Base-by-base conservation (phyloP, 2,797 vertebrate genomes). In the Phrynocephalus guinanensis region DNA sequence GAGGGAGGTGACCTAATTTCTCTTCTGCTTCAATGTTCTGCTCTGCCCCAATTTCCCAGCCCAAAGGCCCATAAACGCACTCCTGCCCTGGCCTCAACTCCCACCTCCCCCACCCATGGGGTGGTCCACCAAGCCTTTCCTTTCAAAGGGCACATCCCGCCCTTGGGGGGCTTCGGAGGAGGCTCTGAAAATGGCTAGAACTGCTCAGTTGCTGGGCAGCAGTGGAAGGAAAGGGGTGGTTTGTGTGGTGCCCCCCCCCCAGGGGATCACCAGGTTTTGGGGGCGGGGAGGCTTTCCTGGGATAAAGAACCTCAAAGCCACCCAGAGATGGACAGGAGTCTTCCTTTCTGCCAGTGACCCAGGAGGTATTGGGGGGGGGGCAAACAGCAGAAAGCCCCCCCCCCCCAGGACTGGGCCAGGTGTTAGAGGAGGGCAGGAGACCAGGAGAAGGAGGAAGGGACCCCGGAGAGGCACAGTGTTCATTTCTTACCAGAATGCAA, bases 1-100 rank as follows among this genome's bases (percentile, higher is more conserved):
- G 1, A 83, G 93, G 93, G 86, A 92, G 94, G 72, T 91, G 95
- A 94, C 95, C 95, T 91, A 93, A 93, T 95, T 95, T 94, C 92
- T 94, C 2, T 48, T 89, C 38, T 16, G 81, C 88, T 92, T 30
- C 3, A 13, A 80, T 8, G 11, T 79, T 92, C 90, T 70, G 87
- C 93, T 90, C 82, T 60, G 84, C 20, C 1, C 72, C 78, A 90
- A 48, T 60, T 1, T 50, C 68, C 83, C 20, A 44, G 11, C 0
- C 0, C 5, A 0, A 76, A 79, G 79, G 1, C 0, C 44, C 88
- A 76, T 66, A 0, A 0, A 66, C 30, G 77, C 72, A 3, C 0
- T 0, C 72, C 44, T 10, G 22, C 60, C 2, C 87, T 89, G 77
- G 6, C 88, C 89, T 85, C 88, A 0, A 2, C 70, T 20, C 56